phyloP scores from a whole-genome alignment of 2,888 invertebrate genomes.

The Celastrina argiolus region DNA sequence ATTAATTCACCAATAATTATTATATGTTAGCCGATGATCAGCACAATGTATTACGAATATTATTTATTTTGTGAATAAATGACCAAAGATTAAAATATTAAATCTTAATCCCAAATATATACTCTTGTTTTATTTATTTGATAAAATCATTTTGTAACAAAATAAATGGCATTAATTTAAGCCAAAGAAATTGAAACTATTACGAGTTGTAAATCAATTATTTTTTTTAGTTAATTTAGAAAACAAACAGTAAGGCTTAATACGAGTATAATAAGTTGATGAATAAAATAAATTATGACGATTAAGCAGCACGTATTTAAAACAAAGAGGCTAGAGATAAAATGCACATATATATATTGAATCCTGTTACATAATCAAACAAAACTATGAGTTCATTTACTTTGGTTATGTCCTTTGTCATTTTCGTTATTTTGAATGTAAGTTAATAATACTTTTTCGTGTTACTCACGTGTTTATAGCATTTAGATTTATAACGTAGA shows the following conservation, averaged over 20 bases:
- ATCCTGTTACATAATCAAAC: slow-evolving; percentile 29
- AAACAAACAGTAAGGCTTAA: neutral
- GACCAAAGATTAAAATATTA: neutral
- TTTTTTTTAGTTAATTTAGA: neutral
- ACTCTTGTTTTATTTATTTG: neutral
- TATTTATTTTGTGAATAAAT: neutral
- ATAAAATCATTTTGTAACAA: neutral
- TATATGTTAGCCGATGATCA: neutral
- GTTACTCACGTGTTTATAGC: neutral
- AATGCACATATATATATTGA: slow-evolving; percentile 30
- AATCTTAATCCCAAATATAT: neutral
- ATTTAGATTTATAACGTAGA: neutral
- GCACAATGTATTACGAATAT: neutral
- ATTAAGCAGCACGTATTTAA: slow-evolving; percentile 8
- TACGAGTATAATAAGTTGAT: neutral
- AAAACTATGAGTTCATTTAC: slow-evolving; percentile 36
- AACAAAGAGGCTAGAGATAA: slow-evolving; percentile 34
- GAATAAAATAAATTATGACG: slow-evolving; percentile 24
- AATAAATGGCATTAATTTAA: neutral
- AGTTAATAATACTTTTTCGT: slow-evolving; percentile 28
- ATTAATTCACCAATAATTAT: slow-evolving; percentile 24
- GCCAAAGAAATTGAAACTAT: neutral
- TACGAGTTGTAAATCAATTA: neutral
- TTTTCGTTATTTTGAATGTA: slow-evolving; percentile 38
- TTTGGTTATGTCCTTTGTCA: slow-evolving; percentile 37